Conservation (phyloP, 2,797 vertebrate species). For the Lindbergichthys nudifrons region DNA sequence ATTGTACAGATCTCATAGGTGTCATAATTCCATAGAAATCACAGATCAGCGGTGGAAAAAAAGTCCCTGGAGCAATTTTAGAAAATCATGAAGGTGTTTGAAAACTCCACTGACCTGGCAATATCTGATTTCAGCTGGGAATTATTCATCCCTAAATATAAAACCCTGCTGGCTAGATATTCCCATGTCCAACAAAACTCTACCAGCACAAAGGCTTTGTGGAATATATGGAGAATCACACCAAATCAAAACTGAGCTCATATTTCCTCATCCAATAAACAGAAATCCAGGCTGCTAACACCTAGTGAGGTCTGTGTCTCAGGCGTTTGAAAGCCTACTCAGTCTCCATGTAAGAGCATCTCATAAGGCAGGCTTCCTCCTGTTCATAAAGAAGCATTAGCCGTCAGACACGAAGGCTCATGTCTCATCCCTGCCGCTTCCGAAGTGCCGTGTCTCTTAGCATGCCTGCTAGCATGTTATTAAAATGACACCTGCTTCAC, state of each 20-base stretch:
- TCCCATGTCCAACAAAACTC: slow-evolving; percentile 59
- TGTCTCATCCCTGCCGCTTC: slow-evolving; percentile 91
- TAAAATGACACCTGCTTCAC: slow-evolving; percentile 93
- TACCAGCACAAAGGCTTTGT: slow-evolving; percentile 64
- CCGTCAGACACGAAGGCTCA: slow-evolving; percentile 91
- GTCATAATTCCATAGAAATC: slow-evolving; percentile 19
- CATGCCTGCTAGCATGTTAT: slow-evolving; percentile 88
- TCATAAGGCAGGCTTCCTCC: slow-evolving; percentile 66
- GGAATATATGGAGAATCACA: slow-evolving; percentile 87
- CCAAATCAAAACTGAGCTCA: slow-evolving; percentile 92
- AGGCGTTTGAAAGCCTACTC: slow-evolving; percentile 87
- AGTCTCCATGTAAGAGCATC: slow-evolving; percentile 88
- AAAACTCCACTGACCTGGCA: background rate
- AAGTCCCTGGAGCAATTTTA: slow-evolving; percentile 12
- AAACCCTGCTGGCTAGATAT: slow-evolving; percentile 19
- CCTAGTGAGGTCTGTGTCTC: slow-evolving; percentile 88
- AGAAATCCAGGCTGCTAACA: slow-evolving; percentile 90
- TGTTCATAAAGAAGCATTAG: slow-evolving; percentile 99
- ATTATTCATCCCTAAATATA: slow-evolving; percentile 6
- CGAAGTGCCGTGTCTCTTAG: slow-evolving; percentile 89
- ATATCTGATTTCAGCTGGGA: slow-evolving; percentile 28
- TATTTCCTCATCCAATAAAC: slow-evolving; percentile 94
- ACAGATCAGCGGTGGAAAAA: slow-evolving; percentile 6
- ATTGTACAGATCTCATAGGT: background rate
- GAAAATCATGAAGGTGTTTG: background rate